Percentiles rank a stretch among this genome's conserved stretches.
phyloP scores from a whole-genome alignment of 2,888 invertebrate species.

The Microctonus hyperodae region DNA sequence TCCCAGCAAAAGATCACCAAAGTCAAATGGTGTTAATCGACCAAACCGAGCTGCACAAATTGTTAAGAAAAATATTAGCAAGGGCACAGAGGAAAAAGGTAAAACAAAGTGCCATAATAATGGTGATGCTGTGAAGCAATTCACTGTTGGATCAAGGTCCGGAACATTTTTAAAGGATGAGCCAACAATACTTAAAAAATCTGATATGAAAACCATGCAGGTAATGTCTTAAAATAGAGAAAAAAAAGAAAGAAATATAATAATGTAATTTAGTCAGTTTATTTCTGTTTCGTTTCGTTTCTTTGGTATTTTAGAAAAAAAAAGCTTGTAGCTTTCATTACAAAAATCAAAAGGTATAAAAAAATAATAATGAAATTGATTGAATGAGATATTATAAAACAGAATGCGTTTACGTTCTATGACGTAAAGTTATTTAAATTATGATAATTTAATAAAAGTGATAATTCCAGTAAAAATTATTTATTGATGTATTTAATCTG shows the following conservation, averaged over 20 bases:
- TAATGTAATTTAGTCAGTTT: background rate
- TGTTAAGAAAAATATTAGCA: slow-evolving; percentile 41
- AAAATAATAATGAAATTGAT: background rate
- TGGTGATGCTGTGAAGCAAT: slow-evolving; percentile 55
- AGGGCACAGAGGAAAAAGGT: slow-evolving; percentile 46
- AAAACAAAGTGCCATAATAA: slow-evolving; percentile 54
- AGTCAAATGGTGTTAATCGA: slow-evolving; percentile 48
- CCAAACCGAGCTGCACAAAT: slow-evolving; percentile 42
- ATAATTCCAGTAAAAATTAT: slow-evolving; percentile 46
- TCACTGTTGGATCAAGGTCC: slow-evolving; percentile 68
- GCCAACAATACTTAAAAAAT: slow-evolving; percentile 70
- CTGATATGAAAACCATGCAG: slow-evolving; percentile 57
- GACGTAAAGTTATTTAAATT: slow-evolving; percentile 12
- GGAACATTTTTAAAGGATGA: slow-evolving; percentile 80
- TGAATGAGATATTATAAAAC: background rate
- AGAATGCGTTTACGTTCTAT: background rate
- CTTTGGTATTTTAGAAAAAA: background rate
- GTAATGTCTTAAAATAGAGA: slow-evolving; percentile 50
- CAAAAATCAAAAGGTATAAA: background rate
- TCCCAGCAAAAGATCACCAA: slow-evolving; percentile 56
- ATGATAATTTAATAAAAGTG: slow-evolving; percentile 42
- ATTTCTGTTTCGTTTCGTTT: background rate
- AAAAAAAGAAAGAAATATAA: background rate
- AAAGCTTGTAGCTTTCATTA: background rate
- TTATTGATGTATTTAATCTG: slow-evolving; percentile 20